These are phyloP conservation scores for Phoeniculus purpureus DNA, from an alignment of 2,797 vertebrate genomes.

Conservation along the genomic window DNA sequence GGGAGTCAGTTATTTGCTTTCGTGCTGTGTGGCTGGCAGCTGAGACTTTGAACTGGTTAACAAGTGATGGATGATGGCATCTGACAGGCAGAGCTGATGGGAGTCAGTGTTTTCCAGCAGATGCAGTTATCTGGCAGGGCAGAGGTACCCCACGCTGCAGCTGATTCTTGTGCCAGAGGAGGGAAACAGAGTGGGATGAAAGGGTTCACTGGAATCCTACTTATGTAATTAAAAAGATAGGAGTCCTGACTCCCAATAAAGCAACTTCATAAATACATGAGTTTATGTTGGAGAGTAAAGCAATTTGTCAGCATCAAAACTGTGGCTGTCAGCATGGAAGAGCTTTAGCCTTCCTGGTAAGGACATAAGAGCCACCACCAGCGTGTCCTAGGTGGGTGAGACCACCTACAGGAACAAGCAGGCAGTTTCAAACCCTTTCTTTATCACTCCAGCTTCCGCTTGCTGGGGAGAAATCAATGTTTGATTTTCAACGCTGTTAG, in stretches of 20 bases:
- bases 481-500: constrained; percentile 12
- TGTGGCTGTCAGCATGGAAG: constrained; percentile 55
- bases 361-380: background rate
- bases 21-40: constrained; percentile 25
- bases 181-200: constrained; percentile 4
- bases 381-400: background rate
- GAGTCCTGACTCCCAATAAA: constrained; percentile 53
- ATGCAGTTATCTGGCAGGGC: constrained; percentile 23
- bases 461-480: background rate
- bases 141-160: background rate
- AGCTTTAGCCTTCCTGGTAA: constrained; percentile 62
- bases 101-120: constrained; percentile 23
- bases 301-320: constrained; percentile 59
- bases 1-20: constrained; percentile 18
- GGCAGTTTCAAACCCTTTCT: background rate
- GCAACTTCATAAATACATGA: constrained; percentile 54
- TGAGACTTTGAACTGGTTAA: constrained; percentile 39
- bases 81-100: constrained; percentile 42
- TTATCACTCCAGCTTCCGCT: background rate
- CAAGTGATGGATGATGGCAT: constrained; percentile 29
- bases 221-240: constrained; percentile 61
- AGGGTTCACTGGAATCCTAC: constrained; percentile 39
- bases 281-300: constrained; percentile 50
- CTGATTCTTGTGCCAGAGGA: constrained; percentile 12
- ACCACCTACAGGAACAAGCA: background rate